Percentiles rank a stretch among this genome's conserved stretches.
Evolutionary conservation across 2,113 vertebrate species (phyloP).

Genomic region (Ornithorhynchus anatinus): DNA sequence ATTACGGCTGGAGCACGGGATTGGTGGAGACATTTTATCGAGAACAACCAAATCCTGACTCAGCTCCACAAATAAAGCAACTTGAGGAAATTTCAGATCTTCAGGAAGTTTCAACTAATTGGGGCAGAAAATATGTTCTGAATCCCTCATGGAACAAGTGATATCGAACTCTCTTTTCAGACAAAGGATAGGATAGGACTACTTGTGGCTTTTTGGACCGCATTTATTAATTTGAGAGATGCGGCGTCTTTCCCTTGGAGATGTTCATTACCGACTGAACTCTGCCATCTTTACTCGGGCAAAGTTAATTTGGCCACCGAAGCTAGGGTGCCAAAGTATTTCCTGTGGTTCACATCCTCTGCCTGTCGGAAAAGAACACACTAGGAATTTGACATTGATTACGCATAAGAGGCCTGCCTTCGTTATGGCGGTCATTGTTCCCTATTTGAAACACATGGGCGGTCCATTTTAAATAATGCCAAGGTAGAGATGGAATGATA

Average conservation of each 20-base stretch:
- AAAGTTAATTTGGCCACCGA: slow-evolving; percentile 21
- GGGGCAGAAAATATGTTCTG: slow-evolving; percentile 44
- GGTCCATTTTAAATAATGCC: slow-evolving; percentile 7
- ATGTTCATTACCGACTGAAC: slow-evolving; percentile 36
- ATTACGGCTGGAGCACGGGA: neutral
- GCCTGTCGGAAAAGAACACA: neutral
- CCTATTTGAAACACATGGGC: neutral
- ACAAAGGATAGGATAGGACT: slow-evolving; percentile 33
- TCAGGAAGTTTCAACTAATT: slow-evolving; percentile 26
- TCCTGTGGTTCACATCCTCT: too few relatives aligned
- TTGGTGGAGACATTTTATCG: slow-evolving; percentile 3
- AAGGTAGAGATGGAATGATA: neutral
- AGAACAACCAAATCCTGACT: neutral
- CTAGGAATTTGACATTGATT: neutral
- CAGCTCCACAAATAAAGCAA: neutral
- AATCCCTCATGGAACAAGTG: slow-evolving; percentile 38
- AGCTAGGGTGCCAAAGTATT: neutral
- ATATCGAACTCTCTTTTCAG: slow-evolving; percentile 43
- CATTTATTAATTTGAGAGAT: slow-evolving; percentile 33
- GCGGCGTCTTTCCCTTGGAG: slow-evolving; percentile 31
- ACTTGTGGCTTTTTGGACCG: slow-evolving; percentile 24
- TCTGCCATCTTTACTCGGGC: slow-evolving; percentile 8
- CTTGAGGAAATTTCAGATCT: neutral
- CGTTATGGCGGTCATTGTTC: neutral
- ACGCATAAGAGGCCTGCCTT: neutral